Base-by-base conservation (phyloP, 2,888 invertebrate genomes). In the Drosophila cracens region DNA sequence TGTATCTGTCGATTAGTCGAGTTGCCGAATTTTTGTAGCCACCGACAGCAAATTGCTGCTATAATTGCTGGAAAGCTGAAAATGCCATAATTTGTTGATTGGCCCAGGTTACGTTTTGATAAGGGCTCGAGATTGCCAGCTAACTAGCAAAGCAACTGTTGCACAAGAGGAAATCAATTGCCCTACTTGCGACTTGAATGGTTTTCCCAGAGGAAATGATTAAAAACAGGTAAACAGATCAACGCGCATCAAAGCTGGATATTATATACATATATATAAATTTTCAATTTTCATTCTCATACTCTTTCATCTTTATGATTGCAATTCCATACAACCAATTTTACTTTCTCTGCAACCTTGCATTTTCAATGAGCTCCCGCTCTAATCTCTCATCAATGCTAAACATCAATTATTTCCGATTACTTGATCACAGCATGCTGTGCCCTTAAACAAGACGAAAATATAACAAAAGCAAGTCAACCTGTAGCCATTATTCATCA, bases 11-110 rank as follows among this genome's bases (percentile, higher is more conserved):
- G 85, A 87, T 87, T 81, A 79, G 81, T 70, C 48, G 51, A 61
- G 40, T 43, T 71, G 77, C 70, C 64, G 76, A 78, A 76, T 59
- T 66, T 66, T 52, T 61, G 16, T 63, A 52, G 66, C 29, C 59
- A 64, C 56, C 49, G 29, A 59, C 61, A 54, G 64, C 61, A 81
- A 83, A 80, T 80, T 79, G 71, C 62, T 68, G 70, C 66, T 25
- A 73, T 81, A 83, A 83, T 83, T 83, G 83, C 76, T 83, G 87
- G 82, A 84, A 87, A 84, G 87, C 80, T 70, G 79, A 67, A 82
- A 88, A 80, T 80, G 84, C 73, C 74, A 83, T 88, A 72, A 80
- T 76, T 82, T 73, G 74, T 73, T 74, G 79, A 87, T 78, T 78
- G 76, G 72, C 70, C 69, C 53, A 61, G 57, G 59, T 68, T 76